Conservation (phyloP, 2,888 invertebrate genomes). For the Pheosia tremula region DNA sequence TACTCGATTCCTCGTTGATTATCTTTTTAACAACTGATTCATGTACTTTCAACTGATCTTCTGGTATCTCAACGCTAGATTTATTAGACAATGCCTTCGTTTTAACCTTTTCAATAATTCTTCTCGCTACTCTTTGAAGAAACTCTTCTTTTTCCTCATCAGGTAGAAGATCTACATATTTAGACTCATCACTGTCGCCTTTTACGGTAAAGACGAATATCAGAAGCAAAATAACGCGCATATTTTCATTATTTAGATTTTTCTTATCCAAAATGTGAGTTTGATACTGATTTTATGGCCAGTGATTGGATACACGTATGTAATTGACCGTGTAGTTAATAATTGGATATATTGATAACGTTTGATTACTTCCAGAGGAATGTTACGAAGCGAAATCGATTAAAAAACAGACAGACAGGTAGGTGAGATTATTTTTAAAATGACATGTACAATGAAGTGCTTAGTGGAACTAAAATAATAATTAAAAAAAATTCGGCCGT, state of each 20-base stretch:
- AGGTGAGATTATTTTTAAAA: background rate
- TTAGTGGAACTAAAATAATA: no score
- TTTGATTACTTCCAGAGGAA: constrained; percentile 19
- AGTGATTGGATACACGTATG: constrained; percentile 15
- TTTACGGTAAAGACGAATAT: constrained; percentile 30
- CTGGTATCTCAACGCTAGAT: constrained; percentile 49
- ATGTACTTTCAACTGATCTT: constrained; percentile 55
- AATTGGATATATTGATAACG: constrained; percentile 41
- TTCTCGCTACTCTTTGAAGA: constrained; percentile 61
- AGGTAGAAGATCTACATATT: constrained; percentile 65
- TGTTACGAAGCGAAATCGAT: background rate
- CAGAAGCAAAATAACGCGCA: constrained; percentile 46
- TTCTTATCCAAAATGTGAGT: background rate
- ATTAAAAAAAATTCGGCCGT: no score
- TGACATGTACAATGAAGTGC: no score
- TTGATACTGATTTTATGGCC: constrained; percentile 14
- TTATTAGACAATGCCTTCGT: constrained; percentile 32
- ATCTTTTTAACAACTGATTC: constrained; percentile 56
- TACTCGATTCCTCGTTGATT: constrained; percentile 57
- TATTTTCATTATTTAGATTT: constrained; percentile 31
- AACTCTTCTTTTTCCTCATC: constrained; percentile 65
- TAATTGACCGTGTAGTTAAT: constrained; percentile 34
- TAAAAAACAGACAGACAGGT: background rate
- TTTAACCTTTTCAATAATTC: constrained; percentile 59
- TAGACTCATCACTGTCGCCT: constrained; percentile 50